These are phyloP conservation scores for Sialis lutaria DNA, from an alignment of 2,888 invertebrate genomes.

Conservation along the genomic window DNA sequence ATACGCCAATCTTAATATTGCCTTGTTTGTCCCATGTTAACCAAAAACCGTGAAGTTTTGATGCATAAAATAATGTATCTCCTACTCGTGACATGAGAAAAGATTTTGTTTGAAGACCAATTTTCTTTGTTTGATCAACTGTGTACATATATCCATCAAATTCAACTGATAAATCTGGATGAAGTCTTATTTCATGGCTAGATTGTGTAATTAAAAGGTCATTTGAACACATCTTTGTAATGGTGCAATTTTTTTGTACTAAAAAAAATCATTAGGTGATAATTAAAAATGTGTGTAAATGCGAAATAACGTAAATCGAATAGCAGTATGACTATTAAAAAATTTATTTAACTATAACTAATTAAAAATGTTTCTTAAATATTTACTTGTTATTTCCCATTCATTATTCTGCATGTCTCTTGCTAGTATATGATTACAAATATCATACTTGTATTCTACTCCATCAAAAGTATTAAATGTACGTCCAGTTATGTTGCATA, in stretches of 20 bases:
- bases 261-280: constrained; percentile 15
- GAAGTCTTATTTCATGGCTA: constrained; percentile 36
- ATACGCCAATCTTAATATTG: constrained; percentile 53
- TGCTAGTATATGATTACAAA: constrained; percentile 64
- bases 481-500: constrained; percentile 56
- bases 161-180: constrained; percentile 45
- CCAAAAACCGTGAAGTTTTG: constrained; percentile 54
- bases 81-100: constrained; percentile 54
- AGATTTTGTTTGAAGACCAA: constrained; percentile 38
- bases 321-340: neutral
- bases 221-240: constrained; percentile 37
- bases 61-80: constrained; percentile 47
- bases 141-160: constrained; percentile 48
- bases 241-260: constrained; percentile 49
- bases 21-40: constrained; percentile 51
- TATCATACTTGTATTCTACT: constrained; percentile 58
- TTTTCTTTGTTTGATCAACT: constrained; percentile 38
- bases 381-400: constrained; percentile 55
- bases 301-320: no score
- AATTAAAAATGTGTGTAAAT: neutral
- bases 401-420: constrained; percentile 44
- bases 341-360: constrained; percentile 1
- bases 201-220: constrained; percentile 44
- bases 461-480: constrained; percentile 68
- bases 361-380: neutral